Percentiles rank a stretch among this genome's conserved stretches.
phyloP scores from a whole-genome alignment of 2,888 invertebrate species.

The Leucozona laternaria region DNA sequence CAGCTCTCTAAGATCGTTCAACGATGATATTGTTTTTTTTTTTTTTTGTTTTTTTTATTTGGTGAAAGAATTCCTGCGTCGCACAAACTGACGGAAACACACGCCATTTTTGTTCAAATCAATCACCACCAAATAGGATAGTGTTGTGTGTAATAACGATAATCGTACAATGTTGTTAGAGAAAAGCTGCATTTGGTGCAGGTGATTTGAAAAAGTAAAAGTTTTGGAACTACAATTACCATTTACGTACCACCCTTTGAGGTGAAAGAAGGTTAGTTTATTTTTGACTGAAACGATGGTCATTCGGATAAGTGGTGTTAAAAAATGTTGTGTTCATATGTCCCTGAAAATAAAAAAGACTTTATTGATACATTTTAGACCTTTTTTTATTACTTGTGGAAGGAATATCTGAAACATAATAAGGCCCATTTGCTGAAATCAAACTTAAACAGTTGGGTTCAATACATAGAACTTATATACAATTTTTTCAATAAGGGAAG shows the following conservation, averaged over 20 bases:
- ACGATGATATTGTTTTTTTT: conserved; percentile 56
- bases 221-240: not conserved
- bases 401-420: no score
- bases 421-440: no score
- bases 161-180: conserved; percentile 32
- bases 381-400: no score
- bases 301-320: no score
- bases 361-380: no score
- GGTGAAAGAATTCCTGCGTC: conserved; percentile 30
- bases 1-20: conserved; percentile 52
- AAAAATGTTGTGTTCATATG: no score
- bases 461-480: no score
- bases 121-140: conserved; percentile 47
- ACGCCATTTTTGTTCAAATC: conserved; percentile 64
- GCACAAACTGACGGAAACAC: conserved; percentile 57
- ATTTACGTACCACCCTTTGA: conserved; percentile 7
- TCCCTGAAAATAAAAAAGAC: no score
- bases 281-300: not conserved
- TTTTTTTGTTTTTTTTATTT: no score
- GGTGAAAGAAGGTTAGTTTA: not conserved
- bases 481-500: no score
- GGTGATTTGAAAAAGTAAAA: conserved; percentile 55
- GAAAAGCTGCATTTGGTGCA: not conserved
- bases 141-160: conserved; percentile 31
- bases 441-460: no score